Conservation (phyloP, 2,888 invertebrate genomes). For the Amblyjoppa fuscipennis region DNA sequence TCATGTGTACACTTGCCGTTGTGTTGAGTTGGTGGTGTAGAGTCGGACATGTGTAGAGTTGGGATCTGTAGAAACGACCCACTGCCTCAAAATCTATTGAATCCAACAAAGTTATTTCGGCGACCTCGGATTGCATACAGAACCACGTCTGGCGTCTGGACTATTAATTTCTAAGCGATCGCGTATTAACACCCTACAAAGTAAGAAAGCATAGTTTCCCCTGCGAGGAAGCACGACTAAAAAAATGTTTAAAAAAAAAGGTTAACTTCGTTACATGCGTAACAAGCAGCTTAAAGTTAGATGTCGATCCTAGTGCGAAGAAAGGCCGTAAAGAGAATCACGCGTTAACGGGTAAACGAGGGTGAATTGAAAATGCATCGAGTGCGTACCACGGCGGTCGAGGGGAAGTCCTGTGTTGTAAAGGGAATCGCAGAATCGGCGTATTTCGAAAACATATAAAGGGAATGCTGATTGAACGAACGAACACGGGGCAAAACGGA, state of each 20-base stretch:
- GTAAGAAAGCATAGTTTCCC: background rate
- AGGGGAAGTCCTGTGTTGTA: background rate
- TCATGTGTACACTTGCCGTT: no score
- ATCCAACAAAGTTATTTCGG: no score
- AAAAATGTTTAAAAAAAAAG: no score
- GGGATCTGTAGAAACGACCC: no score
- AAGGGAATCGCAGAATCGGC: background rate
- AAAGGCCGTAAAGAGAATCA: background rate
- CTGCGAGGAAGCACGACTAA: background rate
- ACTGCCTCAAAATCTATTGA: no score
- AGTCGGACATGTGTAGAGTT: no score
- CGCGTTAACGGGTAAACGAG: background rate
- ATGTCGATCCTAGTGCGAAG: no score
- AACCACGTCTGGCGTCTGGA: no score
- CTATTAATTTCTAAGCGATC: no score
- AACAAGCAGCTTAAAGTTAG: background rate
- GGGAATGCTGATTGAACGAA: conserved; percentile 62
- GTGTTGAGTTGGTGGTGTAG: no score
- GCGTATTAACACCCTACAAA: background rate
- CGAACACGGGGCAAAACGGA: conserved; percentile 10
- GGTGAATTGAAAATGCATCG: background rate
- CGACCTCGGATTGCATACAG: no score
- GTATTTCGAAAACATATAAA: conserved; percentile 14
- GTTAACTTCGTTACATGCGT: no score
- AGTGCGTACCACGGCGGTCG: background rate